Percentiles rank a stretch among this genome's conserved stretches.
phyloP scores from a whole-genome alignment of 2,888 invertebrate species.

The Drosophila austrosaltans region DNA sequence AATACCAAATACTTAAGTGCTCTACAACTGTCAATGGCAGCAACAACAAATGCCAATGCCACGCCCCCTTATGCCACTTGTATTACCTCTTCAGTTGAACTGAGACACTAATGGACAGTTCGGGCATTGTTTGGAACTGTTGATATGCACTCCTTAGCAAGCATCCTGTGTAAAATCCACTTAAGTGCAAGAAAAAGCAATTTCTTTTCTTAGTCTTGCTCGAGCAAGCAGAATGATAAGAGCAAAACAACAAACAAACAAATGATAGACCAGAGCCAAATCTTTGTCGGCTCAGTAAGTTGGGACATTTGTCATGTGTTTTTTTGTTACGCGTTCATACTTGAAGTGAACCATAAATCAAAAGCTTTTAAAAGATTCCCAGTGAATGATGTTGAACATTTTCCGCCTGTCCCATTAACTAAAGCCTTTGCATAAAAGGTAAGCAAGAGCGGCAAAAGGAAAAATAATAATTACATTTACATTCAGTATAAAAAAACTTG shows the following conservation, averaged over 20 bases:
- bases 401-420: constrained; percentile 12
- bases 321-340: constrained; percentile 17
- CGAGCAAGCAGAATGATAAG: constrained; percentile 29
- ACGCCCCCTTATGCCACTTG: constrained; percentile 6
- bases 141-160: constrained; percentile 6
- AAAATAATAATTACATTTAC: constrained; percentile 38
- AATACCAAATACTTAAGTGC: background rate
- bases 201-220: constrained; percentile 25
- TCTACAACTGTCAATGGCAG: constrained; percentile 12
- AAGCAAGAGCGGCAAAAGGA: background rate
- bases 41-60: constrained; percentile 17
- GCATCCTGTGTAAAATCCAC: constrained; percentile 3
- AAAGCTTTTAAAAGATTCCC: constrained; percentile 36
- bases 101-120: constrained; percentile 8
- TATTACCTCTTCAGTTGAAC: background rate
- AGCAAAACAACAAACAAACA: constrained; percentile 14
- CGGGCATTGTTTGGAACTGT: constrained; percentile 11
- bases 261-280: constrained; percentile 12
- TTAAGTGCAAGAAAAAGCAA: constrained; percentile 18
- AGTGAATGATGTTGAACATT: constrained; percentile 14
- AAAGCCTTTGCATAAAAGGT: constrained; percentile 2
- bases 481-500: constrained; percentile 2
- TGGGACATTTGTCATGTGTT: constrained; percentile 20
- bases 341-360: constrained; percentile 39
- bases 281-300: constrained; percentile 24